Evolutionary conservation across 1,140 invertebrate genomes (phyloP).

Genomic region (Nasonia vitripennis): DNA sequence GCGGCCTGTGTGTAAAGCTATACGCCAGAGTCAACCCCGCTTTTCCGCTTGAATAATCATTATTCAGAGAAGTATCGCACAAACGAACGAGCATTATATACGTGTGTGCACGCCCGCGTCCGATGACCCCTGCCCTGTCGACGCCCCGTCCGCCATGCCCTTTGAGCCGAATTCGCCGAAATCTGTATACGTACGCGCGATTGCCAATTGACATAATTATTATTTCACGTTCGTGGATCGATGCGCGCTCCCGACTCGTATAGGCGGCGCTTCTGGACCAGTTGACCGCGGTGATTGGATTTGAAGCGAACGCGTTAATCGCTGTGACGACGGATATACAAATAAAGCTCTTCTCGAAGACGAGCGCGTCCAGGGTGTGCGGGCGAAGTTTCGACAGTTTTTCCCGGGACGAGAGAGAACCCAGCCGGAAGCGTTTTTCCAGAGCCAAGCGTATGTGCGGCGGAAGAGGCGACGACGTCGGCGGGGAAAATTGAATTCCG

Average conservation of each 20-base stretch:
- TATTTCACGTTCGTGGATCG: not conserved
- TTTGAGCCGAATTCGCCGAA: not conserved
- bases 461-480: slow-evolving; percentile 26
- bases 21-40: slow-evolving; percentile 2
- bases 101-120: slow-evolving; percentile 46
- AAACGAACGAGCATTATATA: slow-evolving; percentile 51
- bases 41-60: slow-evolving; percentile 61
- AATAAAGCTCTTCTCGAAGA: too few relatives aligned
- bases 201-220: slow-evolving; percentile 34
- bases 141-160: not conserved
- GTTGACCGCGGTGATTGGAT: too few relatives aligned
- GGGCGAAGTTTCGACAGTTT: not conserved
- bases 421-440: not conserved
- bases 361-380: not conserved
- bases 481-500: slow-evolving; percentile 40
- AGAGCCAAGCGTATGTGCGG: not conserved
- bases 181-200: not conserved
- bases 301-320: too few relatives aligned
- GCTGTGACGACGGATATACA: too few relatives aligned
- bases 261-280: too few relatives aligned
- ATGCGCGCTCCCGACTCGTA: too few relatives aligned
- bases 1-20: not conserved
- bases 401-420: not conserved
- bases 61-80: slow-evolving; percentile 61
- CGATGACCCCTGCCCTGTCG: not conserved